Evolutionary conservation across 2,888 invertebrate species (phyloP), one percentile per base, ranked within the genome.

Genomic region (Conops quadrifasciatus): DNA sequence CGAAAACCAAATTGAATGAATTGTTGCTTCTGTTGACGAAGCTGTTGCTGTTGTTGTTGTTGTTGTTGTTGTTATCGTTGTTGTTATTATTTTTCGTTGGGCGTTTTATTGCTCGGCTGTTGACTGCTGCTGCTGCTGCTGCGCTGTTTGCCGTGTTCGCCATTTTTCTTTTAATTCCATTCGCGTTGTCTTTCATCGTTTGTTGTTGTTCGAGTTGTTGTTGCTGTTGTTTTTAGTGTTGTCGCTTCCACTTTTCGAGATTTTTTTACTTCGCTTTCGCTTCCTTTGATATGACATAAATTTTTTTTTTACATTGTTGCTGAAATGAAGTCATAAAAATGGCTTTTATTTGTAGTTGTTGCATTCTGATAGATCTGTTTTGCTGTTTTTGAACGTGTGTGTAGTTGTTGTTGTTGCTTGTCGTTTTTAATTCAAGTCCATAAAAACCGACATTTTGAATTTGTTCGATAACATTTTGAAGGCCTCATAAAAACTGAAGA

Each of bases 371-470:
- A 16, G 36, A 36, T 43, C 26, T 56, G 45, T 58, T 36, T 56
- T 36, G 5, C 36, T 36, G 36, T 36, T 63, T 62, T 60, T 51
- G 28, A n/a, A n/a, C n/a, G 59, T 15, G 30, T 59, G 9, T 53
- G 53, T 56, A 13, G 62, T 53, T 47, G 56, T 65, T 19, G 51
- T 71, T 60, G 36, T 59, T 67, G 60, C 60, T 60, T 60, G 58
- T 67, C 73, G 60, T 67, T 73, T 73, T 73, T 73, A 71, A 71
- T 70, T 71, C 71, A 69, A 66, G 69, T 45, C 69, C 71, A 73
- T 73, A 73, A 73, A 73, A 71, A 71, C 69, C 71, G 73, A 71
- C 73, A 73, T 71, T 73, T 71, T 66, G 73, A 73, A 73, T 73
- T 73, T 71, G 69, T 71, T 73, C 73, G 73, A 73, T 73, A 73